Conservation (phyloP, 2,797 vertebrate species). For the Enteromius thamalakanensis region DNA sequence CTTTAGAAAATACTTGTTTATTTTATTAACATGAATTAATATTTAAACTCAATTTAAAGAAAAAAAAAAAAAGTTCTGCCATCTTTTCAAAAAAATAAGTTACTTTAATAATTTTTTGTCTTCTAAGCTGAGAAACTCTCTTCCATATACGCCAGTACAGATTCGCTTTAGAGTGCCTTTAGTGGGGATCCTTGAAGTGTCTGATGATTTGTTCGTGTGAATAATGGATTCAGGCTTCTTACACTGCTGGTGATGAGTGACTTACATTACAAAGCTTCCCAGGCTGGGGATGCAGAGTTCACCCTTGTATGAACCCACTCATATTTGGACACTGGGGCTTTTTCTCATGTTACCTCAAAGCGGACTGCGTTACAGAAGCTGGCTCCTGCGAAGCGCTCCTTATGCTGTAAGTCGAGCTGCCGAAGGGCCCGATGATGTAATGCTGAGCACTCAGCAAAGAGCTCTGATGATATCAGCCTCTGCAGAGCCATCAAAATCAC, state of each 20-base stretch:
- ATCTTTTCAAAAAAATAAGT: conserved; percentile 12
- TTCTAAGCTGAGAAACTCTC: conserved; percentile 13
- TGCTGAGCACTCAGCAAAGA: conserved; percentile 67
- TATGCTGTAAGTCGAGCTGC: conserved; percentile 55
- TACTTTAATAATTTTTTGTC: conserved; percentile 21
- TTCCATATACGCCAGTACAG: conserved; percentile 10
- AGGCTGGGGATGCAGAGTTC: conserved; percentile 52
- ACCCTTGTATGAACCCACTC: conserved; percentile 60
- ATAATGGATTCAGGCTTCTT: conserved; percentile 57
- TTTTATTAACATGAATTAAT: neutral
- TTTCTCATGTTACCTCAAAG: conserved; percentile 63
- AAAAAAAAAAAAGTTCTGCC: neutral
- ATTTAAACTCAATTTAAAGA: neutral
- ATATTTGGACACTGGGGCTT: conserved; percentile 57
- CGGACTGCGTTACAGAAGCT: conserved; percentile 45
- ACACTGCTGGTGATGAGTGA: conserved; percentile 51
- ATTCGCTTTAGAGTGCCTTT: conserved; percentile 41
- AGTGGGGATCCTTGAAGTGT: conserved; percentile 51
- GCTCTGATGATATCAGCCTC: conserved; percentile 69
- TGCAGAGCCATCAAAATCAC: conserved; percentile 56
- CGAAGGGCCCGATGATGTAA: conserved; percentile 76
- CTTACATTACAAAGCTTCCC: conserved; percentile 60
- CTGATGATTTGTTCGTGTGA: conserved; percentile 60
- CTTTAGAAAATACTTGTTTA: neutral
- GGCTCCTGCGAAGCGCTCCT: conserved; percentile 42